These are phyloP conservation scores for Serrognathus titanus DNA, from an alignment of 2,888 invertebrate species.

Conservation along the genomic window DNA sequence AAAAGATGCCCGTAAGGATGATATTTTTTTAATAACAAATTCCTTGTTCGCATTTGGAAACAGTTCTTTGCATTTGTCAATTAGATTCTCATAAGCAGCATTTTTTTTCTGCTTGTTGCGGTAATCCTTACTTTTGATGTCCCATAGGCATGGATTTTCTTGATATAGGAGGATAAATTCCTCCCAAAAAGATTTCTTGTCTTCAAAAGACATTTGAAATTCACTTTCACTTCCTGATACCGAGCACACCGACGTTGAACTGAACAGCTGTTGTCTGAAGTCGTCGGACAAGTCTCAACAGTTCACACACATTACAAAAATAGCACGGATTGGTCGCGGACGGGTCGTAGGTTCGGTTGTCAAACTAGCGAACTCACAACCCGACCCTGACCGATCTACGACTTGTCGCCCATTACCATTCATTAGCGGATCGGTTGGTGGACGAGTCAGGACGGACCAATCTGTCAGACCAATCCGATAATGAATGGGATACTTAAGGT, in stretches of 20 bases:
- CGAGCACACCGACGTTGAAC: neutral
- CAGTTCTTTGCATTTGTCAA: conserved; percentile 6
- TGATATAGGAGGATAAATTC: conserved; percentile 2
- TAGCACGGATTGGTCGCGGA: neutral
- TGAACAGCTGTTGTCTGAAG: neutral
- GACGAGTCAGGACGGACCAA: too few relatives aligned
- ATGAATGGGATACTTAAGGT: neutral
- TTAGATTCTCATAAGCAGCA: neutral
- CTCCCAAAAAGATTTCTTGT: conserved; percentile 3
- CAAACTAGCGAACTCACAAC: too few relatives aligned
- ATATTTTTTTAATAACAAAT: conserved; percentile 6
- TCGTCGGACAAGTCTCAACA: conserved; percentile 1
- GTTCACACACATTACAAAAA: conserved; percentile 2
- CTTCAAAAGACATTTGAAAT: neutral
- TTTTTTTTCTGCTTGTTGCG: conserved; percentile 1
- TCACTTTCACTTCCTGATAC: neutral
- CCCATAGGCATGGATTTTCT: neutral
- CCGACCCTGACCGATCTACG: too few relatives aligned
- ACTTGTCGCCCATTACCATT: too few relatives aligned
- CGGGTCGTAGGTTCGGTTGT: neutral
- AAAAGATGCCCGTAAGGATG: conserved; percentile 4
- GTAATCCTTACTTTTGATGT: neutral
- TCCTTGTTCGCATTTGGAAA: conserved; percentile 8
- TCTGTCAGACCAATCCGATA: neutral
- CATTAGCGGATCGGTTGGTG: too few relatives aligned